Evolutionary conservation across 2,797 vertebrate genomes (phyloP).

Genomic region (Sebastiscus tertius): DNA sequence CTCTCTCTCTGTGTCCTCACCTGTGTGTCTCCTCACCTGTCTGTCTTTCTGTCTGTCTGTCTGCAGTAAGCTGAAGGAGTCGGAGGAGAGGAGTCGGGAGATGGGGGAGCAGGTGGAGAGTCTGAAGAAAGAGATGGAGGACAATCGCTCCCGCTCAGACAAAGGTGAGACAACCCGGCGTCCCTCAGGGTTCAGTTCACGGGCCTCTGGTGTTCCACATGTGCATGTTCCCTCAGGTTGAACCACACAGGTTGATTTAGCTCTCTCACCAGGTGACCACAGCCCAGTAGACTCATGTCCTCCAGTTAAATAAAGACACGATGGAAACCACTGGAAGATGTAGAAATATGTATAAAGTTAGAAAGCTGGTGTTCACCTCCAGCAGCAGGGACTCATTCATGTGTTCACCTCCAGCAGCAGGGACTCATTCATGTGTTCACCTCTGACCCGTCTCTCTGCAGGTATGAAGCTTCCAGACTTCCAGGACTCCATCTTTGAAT

Average conservation of each 20-base stretch:
- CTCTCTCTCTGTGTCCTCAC: background rate
- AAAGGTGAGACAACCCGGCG: conserved; percentile 80
- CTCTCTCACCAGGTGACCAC: background rate
- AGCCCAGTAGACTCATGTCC: background rate
- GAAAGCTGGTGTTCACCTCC: background rate
- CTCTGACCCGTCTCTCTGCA: background rate
- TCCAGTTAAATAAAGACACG: background rate
- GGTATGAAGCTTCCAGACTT: conserved; percentile 95
- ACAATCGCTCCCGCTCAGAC: conserved; percentile 86
- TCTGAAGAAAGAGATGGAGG: conserved; percentile 94
- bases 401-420: background rate
- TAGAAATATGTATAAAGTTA: too few relatives aligned
- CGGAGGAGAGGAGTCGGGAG: conserved; percentile 87
- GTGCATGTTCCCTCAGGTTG: background rate
- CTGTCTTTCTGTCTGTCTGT: conserved; percentile 1
- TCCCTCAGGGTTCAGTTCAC: background rate
- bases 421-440: background rate
- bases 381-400: background rate
- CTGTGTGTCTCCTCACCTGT: background rate
- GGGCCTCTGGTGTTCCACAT: background rate
- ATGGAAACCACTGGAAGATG: background rate
- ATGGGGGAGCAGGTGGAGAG: conserved; percentile 89
- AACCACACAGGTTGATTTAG: background rate
- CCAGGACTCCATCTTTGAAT: conserved; percentile 97
- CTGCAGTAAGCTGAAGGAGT: conserved; percentile 91